phyloP scores from a whole-genome alignment of 2,888 invertebrate genomes.

The Phoenoteleia sp. region DNA sequence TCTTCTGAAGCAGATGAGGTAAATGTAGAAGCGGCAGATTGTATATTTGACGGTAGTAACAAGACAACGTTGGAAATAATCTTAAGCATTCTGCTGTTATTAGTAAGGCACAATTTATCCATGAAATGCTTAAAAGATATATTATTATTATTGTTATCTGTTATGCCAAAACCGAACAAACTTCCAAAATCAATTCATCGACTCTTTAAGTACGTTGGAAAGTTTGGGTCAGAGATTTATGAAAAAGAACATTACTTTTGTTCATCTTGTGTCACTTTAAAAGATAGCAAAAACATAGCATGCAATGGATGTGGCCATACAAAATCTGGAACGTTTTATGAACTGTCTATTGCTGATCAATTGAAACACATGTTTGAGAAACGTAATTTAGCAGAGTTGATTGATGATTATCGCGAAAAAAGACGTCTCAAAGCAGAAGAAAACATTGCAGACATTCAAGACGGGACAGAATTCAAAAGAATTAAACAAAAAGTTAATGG shows the following conservation, averaged over 20 bases:
- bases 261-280: too few relatives aligned
- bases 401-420: background rate
- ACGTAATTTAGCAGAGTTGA: background rate
- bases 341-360: slow-evolving; percentile 1
- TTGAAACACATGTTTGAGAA: slow-evolving; percentile 11
- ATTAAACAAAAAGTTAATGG: background rate
- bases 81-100: background rate
- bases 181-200: background rate
- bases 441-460: background rate
- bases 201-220: background rate
- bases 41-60: background rate
- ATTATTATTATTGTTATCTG: background rate
- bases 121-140: background rate
- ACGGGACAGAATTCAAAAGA: background rate
- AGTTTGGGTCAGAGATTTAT: background rate
- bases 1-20: too few relatives aligned
- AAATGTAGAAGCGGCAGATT: too few relatives aligned
- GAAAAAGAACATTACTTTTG: too few relatives aligned
- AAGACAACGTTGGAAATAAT: background rate
- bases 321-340: background rate
- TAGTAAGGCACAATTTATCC: background rate
- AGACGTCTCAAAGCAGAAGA: background rate
- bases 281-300: too few relatives aligned
- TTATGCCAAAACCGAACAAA: background rate
- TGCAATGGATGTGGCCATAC: too few relatives aligned